These are phyloP conservation scores for Callipepla squamata DNA, from an alignment of 2,113 vertebrate genomes.

Conservation along the genomic window DNA sequence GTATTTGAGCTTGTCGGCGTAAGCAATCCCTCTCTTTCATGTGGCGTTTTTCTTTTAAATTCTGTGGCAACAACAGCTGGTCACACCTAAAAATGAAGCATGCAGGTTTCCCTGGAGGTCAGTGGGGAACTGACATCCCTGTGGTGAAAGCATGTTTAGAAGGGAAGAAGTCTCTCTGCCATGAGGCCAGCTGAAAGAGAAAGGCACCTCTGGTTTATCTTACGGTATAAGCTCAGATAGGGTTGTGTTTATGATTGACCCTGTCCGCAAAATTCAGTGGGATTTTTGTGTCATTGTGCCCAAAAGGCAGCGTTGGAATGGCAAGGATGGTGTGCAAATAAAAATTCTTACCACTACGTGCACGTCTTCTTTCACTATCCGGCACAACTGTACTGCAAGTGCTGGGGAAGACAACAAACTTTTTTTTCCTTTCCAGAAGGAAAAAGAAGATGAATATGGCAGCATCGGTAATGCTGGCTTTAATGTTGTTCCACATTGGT, in stretches of 20 bases:
- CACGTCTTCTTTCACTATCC: constrained; percentile 1
- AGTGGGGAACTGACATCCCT: background rate
- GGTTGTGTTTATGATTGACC: background rate
- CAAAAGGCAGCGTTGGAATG: background rate
- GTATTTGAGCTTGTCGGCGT: background rate
- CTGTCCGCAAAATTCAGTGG: background rate
- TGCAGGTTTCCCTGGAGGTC: background rate
- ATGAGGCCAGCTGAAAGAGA: background rate
- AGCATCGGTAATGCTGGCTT: background rate
- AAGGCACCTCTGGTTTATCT: background rate
- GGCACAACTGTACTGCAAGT: background rate
- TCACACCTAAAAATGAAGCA: background rate
- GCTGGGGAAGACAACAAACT: background rate
- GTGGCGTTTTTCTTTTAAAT: background rate
- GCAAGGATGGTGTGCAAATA: constrained; percentile 37
- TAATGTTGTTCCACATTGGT: background rate
- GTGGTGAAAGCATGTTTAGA: background rate
- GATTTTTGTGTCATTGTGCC: background rate
- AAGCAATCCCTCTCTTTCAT: background rate
- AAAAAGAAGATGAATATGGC: background rate
- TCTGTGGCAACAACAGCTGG: background rate
- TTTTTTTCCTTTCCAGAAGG: background rate
- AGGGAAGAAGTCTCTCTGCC: background rate
- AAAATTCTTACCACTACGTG: constrained; percentile 18
- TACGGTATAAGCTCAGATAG: background rate